Evolutionary conservation across 2,113 vertebrate species (phyloP).

Genomic region (Myotis davidii): DNA sequence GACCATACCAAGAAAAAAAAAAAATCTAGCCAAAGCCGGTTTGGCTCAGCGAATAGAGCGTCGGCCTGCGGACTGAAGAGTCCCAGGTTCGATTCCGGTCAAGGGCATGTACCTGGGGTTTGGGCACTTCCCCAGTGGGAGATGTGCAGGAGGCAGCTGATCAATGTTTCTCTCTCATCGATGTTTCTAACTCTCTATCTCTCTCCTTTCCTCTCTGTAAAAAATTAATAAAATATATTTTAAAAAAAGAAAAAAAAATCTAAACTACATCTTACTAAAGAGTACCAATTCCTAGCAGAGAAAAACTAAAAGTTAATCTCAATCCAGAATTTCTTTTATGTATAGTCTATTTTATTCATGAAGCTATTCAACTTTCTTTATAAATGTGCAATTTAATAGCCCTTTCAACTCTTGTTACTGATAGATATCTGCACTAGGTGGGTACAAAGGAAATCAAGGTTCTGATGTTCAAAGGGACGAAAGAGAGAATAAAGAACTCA

Average conservation of each 20-base stretch:
- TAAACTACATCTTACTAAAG: neutral
- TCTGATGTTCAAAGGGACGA: neutral
- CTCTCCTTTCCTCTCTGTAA: too few relatives aligned
- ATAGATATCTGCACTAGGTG: neutral
- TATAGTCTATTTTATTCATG: neutral
- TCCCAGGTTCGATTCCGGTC: too few relatives aligned
- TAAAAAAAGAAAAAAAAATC: neutral
- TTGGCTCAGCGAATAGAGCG: too few relatives aligned
- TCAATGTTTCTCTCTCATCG: too few relatives aligned
- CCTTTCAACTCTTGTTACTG: neutral
- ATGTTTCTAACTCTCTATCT: too few relatives aligned
- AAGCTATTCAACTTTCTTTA: neutral
- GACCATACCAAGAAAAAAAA: neutral
- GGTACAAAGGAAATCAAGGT: neutral
- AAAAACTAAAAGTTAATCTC: constrained; percentile 20
- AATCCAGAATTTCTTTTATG: neutral
- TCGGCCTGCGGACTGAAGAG: too few relatives aligned
- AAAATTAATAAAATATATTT: too few relatives aligned
- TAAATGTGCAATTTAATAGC: neutral
- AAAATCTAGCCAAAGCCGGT: too few relatives aligned
- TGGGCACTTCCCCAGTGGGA: too few relatives aligned
- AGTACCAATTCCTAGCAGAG: neutral
- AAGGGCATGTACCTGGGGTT: too few relatives aligned
- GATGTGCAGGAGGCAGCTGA: too few relatives aligned
- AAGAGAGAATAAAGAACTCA: neutral